Evolutionary conservation across 2,113 vertebrate species (phyloP), one percentile per base, ranked within the genome.

Genomic region (Lanius collurio): DNA sequence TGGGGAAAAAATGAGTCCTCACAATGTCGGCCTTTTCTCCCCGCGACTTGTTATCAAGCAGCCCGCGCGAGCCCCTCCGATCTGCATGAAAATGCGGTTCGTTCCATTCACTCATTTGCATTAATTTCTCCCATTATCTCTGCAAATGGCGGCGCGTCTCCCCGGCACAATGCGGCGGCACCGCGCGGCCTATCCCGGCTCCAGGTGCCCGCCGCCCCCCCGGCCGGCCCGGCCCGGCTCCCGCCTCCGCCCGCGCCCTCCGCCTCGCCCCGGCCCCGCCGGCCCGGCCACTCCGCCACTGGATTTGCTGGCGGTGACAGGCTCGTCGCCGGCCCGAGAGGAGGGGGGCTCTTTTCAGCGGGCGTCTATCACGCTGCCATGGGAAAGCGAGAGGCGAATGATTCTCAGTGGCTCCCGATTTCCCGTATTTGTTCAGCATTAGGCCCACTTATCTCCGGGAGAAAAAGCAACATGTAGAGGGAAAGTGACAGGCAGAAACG

Each of bases 371-470:
- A 99, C 91, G 98, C 99, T 99, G 98, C 99, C 99, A 99, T 99
- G 99, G 99, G 99, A 99, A 99, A 99, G 99, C 98, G 96, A 98
- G 98, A 98, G 97, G 98, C 98, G 99, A 99, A 99, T 99, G 99
- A 99, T 99, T 99, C 99, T 99, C 99, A 99, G 99, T 99, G 99
- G 99, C 99, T 99, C 99, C 99, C 99, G 99, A 99, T 99, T 99
- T 99, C 99, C 99, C 99, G 99, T 99, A 99, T 99, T 99, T 99
- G 99, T 99, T 99, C 99, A 99, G 99, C 98, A 98, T 99, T 99
- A 99, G 99, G 98, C 97, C 99, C 99, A 99, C 99, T 99, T 99
- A 99, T 99, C 99, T 99, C 98, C 98, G 98, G 98, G 98, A 99
- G 99, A 99, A 99, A 99, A 98, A 99, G 99, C 99, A 99, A 99